These are phyloP conservation scores for Ganaspis sp. DNA, from an alignment of 1,140 invertebrate genomes.

Conservation along the genomic window DNA sequence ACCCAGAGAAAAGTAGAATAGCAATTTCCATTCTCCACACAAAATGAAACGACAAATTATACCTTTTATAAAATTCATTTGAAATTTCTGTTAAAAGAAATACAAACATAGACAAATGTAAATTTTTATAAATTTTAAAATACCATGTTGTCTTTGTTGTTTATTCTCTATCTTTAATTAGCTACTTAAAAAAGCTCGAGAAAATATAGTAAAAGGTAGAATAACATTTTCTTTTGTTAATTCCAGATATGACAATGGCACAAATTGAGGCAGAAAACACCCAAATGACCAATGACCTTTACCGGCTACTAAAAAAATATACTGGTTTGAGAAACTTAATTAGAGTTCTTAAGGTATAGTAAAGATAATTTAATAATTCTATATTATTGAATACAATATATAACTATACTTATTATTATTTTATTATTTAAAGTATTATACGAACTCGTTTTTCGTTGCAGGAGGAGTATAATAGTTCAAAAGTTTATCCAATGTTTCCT, in stretches of 20 bases:
- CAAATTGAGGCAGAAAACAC: conserved; percentile 95
- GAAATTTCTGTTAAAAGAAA: too few relatives aligned
- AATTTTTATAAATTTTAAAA: too few relatives aligned
- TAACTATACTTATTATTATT: background rate
- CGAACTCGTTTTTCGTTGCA: conserved; percentile 71
- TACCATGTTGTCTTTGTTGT: too few relatives aligned
- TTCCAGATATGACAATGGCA: conserved; percentile 92
- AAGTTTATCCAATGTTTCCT: conserved; percentile 94
- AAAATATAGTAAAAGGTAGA: too few relatives aligned
- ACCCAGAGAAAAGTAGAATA: background rate
- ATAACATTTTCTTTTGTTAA: too few relatives aligned
- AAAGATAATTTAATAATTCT: background rate
- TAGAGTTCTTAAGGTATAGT: conserved; percentile 87
- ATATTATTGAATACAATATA: conserved; percentile 3
- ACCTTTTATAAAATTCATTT: background rate
- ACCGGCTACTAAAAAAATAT: conserved; percentile 93
- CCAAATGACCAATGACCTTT: conserved; percentile 95
- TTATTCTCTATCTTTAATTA: too few relatives aligned
- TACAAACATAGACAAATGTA: too few relatives aligned
- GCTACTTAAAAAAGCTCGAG: too few relatives aligned
- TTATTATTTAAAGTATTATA: background rate
- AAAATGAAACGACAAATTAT: background rate
- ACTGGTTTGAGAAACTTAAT: conserved; percentile 91
- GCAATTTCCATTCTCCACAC: background rate
- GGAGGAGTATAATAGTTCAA: conserved; percentile 91